Conservation (phyloP, 2,888 invertebrate species). For the Eupithecia dodoneata region DNA sequence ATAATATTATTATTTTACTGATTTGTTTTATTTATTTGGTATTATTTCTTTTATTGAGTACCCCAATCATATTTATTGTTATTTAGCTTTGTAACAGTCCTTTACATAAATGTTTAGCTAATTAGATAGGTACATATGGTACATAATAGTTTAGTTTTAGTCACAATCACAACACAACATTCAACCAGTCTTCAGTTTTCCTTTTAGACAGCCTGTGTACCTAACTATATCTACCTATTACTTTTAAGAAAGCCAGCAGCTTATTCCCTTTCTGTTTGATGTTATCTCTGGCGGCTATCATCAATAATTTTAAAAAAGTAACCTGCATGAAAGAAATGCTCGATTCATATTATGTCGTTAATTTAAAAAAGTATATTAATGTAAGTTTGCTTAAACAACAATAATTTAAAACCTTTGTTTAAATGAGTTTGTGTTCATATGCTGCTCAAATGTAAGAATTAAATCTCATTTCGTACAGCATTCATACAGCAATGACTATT, state of each 20-base stretch:
- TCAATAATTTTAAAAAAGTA: no score
- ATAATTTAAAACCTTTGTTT: no score
- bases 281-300: background rate
- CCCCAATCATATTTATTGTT: background rate
- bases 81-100: background rate
- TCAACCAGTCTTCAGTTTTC: background rate
- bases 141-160: background rate
- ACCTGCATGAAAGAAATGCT: no score
- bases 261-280: background rate
- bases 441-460: background rate
- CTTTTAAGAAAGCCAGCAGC: no score
- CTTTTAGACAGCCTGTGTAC: background rate
- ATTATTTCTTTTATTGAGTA: background rate
- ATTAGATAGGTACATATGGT: background rate
- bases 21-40: background rate
- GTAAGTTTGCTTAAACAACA: no score
- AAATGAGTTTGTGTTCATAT: no score
- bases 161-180: background rate
- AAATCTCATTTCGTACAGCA: no score
- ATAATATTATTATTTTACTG: background rate
- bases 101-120: background rate
- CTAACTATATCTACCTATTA: background rate
- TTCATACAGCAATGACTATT: no score
- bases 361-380: no score
- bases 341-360: no score